Conservation (phyloP, 2,797 vertebrate genomes). For the Pantherophis alleghaniensis region DNA sequence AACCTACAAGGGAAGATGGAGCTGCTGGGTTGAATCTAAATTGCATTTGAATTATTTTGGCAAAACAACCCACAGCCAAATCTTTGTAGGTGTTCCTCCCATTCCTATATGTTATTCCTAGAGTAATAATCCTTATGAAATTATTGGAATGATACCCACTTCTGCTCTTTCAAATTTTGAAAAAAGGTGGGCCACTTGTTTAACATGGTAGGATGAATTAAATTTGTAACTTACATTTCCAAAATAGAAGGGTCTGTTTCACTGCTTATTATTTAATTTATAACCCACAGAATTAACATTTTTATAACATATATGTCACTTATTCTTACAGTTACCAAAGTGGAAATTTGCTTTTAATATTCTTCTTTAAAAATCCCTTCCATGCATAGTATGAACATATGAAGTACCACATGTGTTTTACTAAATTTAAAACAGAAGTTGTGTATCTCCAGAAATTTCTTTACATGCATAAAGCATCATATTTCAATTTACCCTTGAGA, state of each 20-base stretch:
- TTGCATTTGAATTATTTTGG: background rate
- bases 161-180: background rate
- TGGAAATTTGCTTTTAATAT: background rate
- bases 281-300: background rate
- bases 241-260: background rate
- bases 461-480: conserved; percentile 38
- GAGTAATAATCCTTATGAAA: background rate
- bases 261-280: background rate
- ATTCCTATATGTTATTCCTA: background rate
- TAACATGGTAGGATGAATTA: background rate
- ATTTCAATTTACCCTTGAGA: conserved; percentile 60
- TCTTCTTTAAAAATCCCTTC: background rate
- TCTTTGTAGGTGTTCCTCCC: background rate
- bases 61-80: background rate
- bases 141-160: background rate
- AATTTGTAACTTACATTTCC: background rate
- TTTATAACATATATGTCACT: background rate
- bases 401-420: background rate
- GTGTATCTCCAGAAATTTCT: background rate
- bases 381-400: background rate
- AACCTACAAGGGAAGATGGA: background rate
- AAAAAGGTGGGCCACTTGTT: background rate
- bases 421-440: background rate
- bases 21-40: background rate
- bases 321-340: background rate